Evolutionary conservation across 1,140 invertebrate species (phyloP), one percentile per base, ranked within the genome.

Genomic region (Heliconius himera): DNA sequence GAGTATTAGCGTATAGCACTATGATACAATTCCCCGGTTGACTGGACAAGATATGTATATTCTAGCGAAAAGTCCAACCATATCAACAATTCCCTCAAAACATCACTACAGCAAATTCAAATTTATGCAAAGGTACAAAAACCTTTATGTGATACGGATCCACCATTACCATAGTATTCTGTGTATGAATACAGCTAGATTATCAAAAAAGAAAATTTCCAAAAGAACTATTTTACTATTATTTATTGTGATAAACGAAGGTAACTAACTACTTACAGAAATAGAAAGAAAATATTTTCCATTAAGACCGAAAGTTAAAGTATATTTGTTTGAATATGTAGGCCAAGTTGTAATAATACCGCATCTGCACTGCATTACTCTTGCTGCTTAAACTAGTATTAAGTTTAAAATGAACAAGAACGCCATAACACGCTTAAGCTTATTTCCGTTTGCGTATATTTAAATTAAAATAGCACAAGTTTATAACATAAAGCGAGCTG

Each of bases 401-500:
- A 81, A 81, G 73, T 78, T 81, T 77, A 66, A 79, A 81, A 83
- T 80, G 81, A 81, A 75, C 79, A 79, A 80, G 76, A 73, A 77
- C 77, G 54, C 76, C 73, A 77, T 84, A 83, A 84, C 80, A 84
- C 80, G 76, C 78, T 84, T 83, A 81, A 82, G 80, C 83, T 82
- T 82, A 84, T 84, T 82, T 80, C 81, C 76, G 66, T 82, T 82
- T 80, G 78, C 74, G 76, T 71, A 83, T 81, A 82, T 80, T 84
- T 82, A 80, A 78, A 78, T 76, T 80, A 84, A 84, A 82, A 80
- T 82, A 80, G 83, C 78, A 60, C 71, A 78, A 84, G 78, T 84
- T 84, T 82, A 83, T 82, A 81, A 83, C 83, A 87, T 83, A 85
- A 84, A 83, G 78, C 70, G 78, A 76, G 80, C 77, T 72, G 75